Evolutionary conservation across 2,888 invertebrate species (phyloP), one percentile per base, ranked within the genome.

Genomic region (Sabellastarte sp.): DNA sequence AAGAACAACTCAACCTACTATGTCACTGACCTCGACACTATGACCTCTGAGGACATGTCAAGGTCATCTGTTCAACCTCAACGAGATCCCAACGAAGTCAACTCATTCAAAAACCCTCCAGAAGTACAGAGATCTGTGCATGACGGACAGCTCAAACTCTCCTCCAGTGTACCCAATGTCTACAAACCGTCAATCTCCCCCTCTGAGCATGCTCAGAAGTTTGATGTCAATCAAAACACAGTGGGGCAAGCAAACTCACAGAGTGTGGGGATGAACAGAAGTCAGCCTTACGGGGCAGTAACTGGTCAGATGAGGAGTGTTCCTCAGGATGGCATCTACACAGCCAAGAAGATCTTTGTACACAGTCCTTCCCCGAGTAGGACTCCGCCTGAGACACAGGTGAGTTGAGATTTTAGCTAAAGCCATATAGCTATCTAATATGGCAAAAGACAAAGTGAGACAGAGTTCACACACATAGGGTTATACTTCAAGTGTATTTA

Each of bases 21-120:
- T 62, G 94, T 95, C 85, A 95, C 95, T 0, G 95, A 95, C 84
- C 85, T 95, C 32, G 95, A 95, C 81, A 90, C 91, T 0, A 90
- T 91, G 78, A 87, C 89, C 65, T 90, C 90, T 0, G 86, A 89
- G 60, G 93, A 93, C 69, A 63, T 78, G 66, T 61, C 76, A 71
- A 20, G 71, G 72, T 5, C 68, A 66, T 41, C 20, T 28, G n/a
- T n/a, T n/a, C n/a, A n/a, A n/a, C n/a, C n/a, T n/a, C n/a, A n/a
- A n/a, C 5, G 57, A 30, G 5, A 31, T 28, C 5, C 28, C 15
- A 30, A 10, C 4, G 41, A 10, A 15, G 41, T 41, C 41, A 41
- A 41, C 20, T 41, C 41, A 20, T 41, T 41, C 10, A 15, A 41
- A 10, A 41, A 20, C 41, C 41, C 41, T 15, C 41, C 41, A 20